These are phyloP conservation scores for Xylocampa areola DNA, from an alignment of 2,888 invertebrate genomes.

Conservation along the genomic window DNA sequence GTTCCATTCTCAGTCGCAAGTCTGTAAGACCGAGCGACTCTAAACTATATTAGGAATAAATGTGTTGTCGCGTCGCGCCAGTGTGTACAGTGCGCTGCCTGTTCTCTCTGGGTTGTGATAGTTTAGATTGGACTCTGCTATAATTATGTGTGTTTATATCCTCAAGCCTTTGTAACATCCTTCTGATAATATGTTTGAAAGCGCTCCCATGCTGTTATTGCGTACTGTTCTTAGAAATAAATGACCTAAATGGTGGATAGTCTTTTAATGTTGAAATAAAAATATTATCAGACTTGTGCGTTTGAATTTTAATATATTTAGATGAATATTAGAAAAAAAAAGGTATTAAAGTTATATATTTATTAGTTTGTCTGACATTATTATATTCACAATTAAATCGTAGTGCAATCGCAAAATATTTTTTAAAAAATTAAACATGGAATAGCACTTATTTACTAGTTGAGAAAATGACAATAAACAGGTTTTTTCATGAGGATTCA, in stretches of 20 bases:
- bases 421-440: too few relatives aligned
- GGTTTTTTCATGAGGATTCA: too few relatives aligned
- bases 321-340: slow-evolving; percentile 28
- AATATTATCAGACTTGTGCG: slow-evolving; percentile 42
- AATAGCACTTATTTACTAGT: too few relatives aligned
- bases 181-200: slow-evolving; percentile 1
- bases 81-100: not conserved
- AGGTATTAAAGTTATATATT: not conserved
- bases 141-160: slow-evolving; percentile 2
- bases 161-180: not conserved
- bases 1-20: too few relatives aligned
- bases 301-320: slow-evolving; percentile 37
- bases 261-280: slow-evolving; percentile 47
- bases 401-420: too few relatives aligned
- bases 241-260: slow-evolving; percentile 37
- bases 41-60: too few relatives aligned
- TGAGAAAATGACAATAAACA: too few relatives aligned
- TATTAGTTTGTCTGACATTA: not conserved
- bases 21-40: too few relatives aligned
- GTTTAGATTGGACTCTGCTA: not conserved
- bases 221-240: slow-evolving; percentile 38
- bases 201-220: slow-evolving; percentile 14
- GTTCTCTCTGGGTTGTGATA: slow-evolving; percentile 1
- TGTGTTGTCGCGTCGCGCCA: not conserved
- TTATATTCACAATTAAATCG: too few relatives aligned